Evolutionary conservation across 2,888 invertebrate species (phyloP), one percentile per base, ranked within the genome.

Genomic region (Tetheella fluctuosa): DNA sequence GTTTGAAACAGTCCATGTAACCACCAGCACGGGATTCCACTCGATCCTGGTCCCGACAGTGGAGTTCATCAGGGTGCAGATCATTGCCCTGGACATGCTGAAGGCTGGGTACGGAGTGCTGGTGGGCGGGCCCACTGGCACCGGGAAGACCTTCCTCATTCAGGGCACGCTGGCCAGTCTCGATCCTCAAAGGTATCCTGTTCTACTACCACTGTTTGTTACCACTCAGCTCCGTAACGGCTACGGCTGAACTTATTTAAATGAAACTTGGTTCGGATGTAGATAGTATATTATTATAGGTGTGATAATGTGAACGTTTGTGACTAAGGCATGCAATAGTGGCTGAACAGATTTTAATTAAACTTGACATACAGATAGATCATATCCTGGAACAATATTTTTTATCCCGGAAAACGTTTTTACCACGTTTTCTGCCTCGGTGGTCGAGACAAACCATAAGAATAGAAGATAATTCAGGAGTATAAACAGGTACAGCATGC

Each of bases 41-140:
- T 96, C 95, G 82, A 96, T 98, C 71, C 94, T 96, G 64, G 97
- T 98, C 1, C 98, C 98, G 0, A 98, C 98, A 0, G 95, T 97
- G 34, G 98, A 98, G 85, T 97, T 97, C 17, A 94, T 97, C n/a
- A 94, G 98, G 10, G 97, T 98, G 79, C 95, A 97, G 79, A 95
- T 94, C 75, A 89, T 98, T 5, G 95, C 97, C 0, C 93, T 95
- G 12, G 92, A 94, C 8, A 94, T 97, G 64, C 83, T 98, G 59
- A 84, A 86, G 39, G 90, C 94, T 7, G 95, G 95, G 0, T 93
- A 94, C 80, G 97, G 97, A 0, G 96, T 97, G 5, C 87, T 98
- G 70, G 84, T 98, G 48, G 96, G 96, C 0, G 98, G 98, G 0
- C 96, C 97, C 34, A 97, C 97, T 0, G 98, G 98, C n/a, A 97